Conservation (phyloP, 1,140 invertebrate species). For the Sminthurides bifidus region DNA sequence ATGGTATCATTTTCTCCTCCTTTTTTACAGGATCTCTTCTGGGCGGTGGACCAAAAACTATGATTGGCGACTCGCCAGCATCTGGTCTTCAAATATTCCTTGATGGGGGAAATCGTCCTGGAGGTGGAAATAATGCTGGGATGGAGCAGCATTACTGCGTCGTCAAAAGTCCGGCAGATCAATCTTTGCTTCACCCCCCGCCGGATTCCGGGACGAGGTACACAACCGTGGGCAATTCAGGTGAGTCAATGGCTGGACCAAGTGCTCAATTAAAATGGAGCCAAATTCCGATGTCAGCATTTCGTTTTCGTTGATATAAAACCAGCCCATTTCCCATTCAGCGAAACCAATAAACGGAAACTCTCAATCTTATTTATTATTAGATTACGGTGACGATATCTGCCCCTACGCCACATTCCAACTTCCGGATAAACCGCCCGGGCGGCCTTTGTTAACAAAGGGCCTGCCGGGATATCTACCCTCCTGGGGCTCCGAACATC, state of each 20-base stretch:
- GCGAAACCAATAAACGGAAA: too few relatives aligned
- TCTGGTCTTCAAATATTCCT: conserved; percentile 23
- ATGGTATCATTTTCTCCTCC: background rate
- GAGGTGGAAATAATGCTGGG: conserved; percentile 5
- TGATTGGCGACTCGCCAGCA: conserved; percentile 28
- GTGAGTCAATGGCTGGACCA: too few relatives aligned
- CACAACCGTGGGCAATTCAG: conserved; percentile 13
- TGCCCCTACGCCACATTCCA: conserved; percentile 84
- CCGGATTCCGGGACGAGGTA: conserved; percentile 8
- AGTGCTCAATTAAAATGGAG: too few relatives aligned
- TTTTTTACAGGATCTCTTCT: conserved; percentile 3
- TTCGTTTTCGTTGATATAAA: too few relatives aligned
- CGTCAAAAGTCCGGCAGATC: conserved; percentile 24
- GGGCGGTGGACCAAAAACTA: conserved; percentile 21
- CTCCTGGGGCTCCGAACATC: too few relatives aligned
- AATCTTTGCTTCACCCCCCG: conserved; percentile 1
- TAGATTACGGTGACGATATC: conserved; percentile 82
- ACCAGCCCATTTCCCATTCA: too few relatives aligned
- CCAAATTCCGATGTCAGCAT: too few relatives aligned
- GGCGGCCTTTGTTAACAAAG: conserved; percentile 41
- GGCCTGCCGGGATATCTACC: background rate
- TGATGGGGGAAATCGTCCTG: conserved; percentile 7
- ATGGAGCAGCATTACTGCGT: conserved; percentile 25
- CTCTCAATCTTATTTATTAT: conserved; percentile 4
- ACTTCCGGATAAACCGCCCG: conserved; percentile 63